phyloP scores from a whole-genome alignment of 2,113 vertebrate species.

The Myocastor coypus region DNA sequence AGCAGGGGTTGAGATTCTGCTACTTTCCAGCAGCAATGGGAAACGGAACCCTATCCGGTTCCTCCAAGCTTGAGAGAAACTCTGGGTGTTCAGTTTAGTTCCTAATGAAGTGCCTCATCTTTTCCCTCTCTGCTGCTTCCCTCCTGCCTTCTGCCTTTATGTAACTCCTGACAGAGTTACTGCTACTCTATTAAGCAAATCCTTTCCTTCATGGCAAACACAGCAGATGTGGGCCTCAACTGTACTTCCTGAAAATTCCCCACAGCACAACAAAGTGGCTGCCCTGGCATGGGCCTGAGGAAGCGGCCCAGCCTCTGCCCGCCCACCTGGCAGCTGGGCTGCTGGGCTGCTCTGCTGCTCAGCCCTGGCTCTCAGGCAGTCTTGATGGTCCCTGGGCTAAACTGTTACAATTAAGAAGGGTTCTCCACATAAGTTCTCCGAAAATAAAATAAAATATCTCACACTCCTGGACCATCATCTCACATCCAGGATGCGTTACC shows the following conservation, averaged over 20 bases:
- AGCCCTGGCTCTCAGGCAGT: too few species aligned
- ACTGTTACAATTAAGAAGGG: too few species aligned
- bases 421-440: too few species aligned
- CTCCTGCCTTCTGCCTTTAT: not conserved
- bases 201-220: not conserved
- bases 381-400: too few species aligned
- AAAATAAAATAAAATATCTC: too few species aligned
- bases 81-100: not conserved
- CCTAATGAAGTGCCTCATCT: not conserved
- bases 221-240: not conserved
- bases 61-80: not conserved
- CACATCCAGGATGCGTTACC: too few species aligned
- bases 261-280: too few species aligned
- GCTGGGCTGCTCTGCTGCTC: too few species aligned
- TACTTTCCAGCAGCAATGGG: not conserved
- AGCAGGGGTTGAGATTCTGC: not conserved
- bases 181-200: not conserved
- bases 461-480: too few species aligned
- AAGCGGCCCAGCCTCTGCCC: too few species aligned
- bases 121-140: not conserved
- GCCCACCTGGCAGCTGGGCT: too few species aligned
- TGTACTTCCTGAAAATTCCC: not conserved
- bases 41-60: not conserved
- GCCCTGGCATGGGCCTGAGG: too few species aligned
- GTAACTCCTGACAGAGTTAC: not conserved